Base-by-base conservation (phyloP, 1,140 invertebrate species). In the Chymomyza costata region DNA sequence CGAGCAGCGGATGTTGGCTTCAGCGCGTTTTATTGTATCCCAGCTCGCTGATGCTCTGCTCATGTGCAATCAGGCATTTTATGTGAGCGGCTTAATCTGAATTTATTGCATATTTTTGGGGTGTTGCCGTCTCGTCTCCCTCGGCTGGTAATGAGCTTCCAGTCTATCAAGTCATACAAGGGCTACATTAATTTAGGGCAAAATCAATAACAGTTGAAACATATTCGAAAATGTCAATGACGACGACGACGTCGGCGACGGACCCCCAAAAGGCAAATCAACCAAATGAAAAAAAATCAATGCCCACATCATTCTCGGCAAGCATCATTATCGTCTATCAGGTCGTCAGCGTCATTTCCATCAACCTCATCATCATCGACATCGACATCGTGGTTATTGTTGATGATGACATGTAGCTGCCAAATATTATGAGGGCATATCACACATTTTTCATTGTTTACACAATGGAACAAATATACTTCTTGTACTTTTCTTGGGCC, bases 21-120 rank as follows among this genome's bases (percentile, higher is more conserved):
- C 71, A 67, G 57, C 73, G 73, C 66, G 65, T 49, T 61, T 39
- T 49, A 25, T 25, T 25, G 8, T 25, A 8, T 5, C 21, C 8
- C 38, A 55, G 56, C 8, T 28, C 1, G n/a, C 37, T 16, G 32
- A 15, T 30, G 46, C 30, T 32, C 44, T 35, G 58, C 50, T 34
- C 35, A 60, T 55, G 70, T 78, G 73, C 73, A 78, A 73, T 80
- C 73, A 80, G 67, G 73, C 73, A 68, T 80, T 80, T 80, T 80
- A 80, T 80, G 68, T 73, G 73, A 80, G 64, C 60, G 70, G 73
- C 73, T 80, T 80, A 81, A 80, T 80, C 60, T 63, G 67, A 81
- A 80, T 80, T 80, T 80, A 80, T 80, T 80, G 71, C 71, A 76
- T 80, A n/a, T n/a, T n/a, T 76, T 71, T 44, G 54, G 44, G 31